Conservation (phyloP, 64 coral and sea anemone genomes). For the Dendronephthya gigantea region DNA sequence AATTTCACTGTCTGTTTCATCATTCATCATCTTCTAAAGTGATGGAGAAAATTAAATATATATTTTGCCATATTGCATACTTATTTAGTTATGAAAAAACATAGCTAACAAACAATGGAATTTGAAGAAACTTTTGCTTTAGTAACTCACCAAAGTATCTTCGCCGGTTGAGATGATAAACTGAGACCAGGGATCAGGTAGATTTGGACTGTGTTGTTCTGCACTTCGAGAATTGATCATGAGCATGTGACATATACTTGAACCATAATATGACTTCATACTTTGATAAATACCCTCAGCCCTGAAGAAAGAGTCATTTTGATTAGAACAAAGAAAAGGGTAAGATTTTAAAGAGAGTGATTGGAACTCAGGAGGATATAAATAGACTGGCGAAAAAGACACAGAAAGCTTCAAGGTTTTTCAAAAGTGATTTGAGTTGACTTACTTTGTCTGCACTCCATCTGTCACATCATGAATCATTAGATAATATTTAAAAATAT, state of each 20-base stretch:
- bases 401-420: too few relatives aligned
- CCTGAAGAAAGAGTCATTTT: too few relatives aligned
- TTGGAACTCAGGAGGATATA: too few relatives aligned
- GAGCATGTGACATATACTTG: constrained; percentile 74
- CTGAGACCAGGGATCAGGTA: constrained; percentile 95
- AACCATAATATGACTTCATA: constrained; percentile 98
- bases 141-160: constrained; percentile 49
- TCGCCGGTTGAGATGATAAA: constrained; percentile 87
- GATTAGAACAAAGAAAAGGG: too few relatives aligned
- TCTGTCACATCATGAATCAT: constrained; percentile 79
- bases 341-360: too few relatives aligned
- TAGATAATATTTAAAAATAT: constrained; percentile 84
- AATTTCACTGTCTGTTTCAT: constrained; percentile 42
- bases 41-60: too few relatives aligned
- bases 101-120: background rate
- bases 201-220: constrained; percentile 53
- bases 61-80: too few relatives aligned
- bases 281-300: constrained; percentile 92
- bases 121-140: background rate
- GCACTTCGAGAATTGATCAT: constrained; percentile 67
- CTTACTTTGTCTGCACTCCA: constrained; percentile 90
- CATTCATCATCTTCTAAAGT: background rate
- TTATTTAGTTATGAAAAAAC: background rate
- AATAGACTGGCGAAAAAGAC: too few relatives aligned
- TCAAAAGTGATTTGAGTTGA: background rate